Conservation (phyloP, 2,797 vertebrate genomes). For the Vespertilio murinus region DNA sequence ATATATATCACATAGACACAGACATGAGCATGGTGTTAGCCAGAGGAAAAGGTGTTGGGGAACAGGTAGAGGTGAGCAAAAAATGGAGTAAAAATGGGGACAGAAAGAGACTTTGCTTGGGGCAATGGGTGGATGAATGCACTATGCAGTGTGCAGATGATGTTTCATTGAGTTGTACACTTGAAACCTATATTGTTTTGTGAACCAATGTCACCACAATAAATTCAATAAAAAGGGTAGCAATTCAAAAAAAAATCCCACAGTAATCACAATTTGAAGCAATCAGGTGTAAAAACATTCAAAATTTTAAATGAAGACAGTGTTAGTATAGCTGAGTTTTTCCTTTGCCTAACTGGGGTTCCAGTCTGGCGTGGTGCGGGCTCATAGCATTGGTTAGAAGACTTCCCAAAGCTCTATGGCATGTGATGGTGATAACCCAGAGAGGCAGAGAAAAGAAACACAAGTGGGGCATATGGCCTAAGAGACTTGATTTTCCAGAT, state of each 20-base stretch:
- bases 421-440: background rate
- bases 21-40: background rate
- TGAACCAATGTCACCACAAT: background rate
- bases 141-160: background rate
- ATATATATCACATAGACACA: background rate
- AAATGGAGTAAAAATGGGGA: background rate
- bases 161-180: background rate
- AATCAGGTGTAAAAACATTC: background rate
- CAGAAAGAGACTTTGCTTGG: background rate
- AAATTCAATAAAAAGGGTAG: background rate
- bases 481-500: conserved; percentile 30
- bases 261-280: background rate
- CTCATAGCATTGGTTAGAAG: background rate
- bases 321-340: background rate
- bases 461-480: background rate
- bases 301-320: conserved; percentile 5
- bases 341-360: background rate
- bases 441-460: no score
- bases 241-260: rapidly evolving
- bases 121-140: background rate
- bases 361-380: background rate
- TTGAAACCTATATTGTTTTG: background rate
- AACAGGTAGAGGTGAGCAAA: background rate
- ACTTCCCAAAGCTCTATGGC: background rate
- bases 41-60: background rate